phyloP scores from a whole-genome alignment of 2,113 vertebrate genomes.

The Phyllopteryx taeniolatus region DNA sequence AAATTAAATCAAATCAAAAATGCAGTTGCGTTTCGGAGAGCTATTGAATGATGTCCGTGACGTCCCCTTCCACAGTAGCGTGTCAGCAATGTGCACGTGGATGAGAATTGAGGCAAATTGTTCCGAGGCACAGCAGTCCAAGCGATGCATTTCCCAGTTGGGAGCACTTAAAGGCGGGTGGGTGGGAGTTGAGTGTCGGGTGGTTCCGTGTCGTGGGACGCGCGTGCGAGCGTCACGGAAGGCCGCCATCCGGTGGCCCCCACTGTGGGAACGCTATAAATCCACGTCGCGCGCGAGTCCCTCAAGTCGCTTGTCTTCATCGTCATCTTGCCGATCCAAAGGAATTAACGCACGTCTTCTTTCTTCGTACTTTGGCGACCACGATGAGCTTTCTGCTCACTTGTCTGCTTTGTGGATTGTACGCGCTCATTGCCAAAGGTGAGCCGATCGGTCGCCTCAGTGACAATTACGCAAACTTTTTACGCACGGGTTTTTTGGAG shows the following conservation, averaged over 20 bases:
- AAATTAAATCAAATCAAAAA: too few relatives aligned
- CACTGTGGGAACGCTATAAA: constrained; percentile 76
- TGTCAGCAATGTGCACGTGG: too few relatives aligned
- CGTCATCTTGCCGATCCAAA: neutral
- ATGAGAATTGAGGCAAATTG: too few relatives aligned
- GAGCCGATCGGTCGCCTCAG: constrained; percentile 30
- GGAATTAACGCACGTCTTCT: neutral
- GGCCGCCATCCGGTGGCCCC: constrained; percentile 50
- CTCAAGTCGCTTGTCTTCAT: neutral
- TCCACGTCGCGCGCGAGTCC: constrained; percentile 41
- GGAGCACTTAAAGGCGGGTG: neutral
- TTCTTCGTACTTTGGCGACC: constrained; percentile 6
- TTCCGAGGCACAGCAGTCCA: too few relatives aligned
- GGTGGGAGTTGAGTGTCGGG: neutral
- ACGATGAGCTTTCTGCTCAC: constrained; percentile 66
- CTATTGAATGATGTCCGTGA: too few relatives aligned
- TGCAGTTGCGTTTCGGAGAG: too few relatives aligned
- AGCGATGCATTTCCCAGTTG: neutral
- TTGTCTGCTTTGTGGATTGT: constrained; percentile 73
- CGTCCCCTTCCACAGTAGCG: too few relatives aligned
- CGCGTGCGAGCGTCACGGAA: constrained; percentile 55
- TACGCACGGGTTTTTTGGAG: neutral
- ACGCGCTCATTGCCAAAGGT: constrained; percentile 69
- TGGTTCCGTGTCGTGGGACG: constrained; percentile 39
- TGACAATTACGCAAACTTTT: neutral